Evolutionary conservation across 1,140 invertebrate genomes (phyloP), one percentile per base, ranked within the genome.

Genomic region (Leptinotarsa texana): DNA sequence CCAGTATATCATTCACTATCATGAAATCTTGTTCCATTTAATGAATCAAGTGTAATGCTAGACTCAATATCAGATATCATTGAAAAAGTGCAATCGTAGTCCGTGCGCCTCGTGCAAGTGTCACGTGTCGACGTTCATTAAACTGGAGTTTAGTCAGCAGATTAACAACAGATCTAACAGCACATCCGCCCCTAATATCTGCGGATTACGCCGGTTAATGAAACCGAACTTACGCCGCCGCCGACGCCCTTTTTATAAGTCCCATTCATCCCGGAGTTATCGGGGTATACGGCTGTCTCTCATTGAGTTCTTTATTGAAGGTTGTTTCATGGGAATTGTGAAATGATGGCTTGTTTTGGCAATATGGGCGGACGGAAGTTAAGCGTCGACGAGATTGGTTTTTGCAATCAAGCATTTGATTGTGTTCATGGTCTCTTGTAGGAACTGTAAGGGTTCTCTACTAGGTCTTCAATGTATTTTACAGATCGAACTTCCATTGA

Each of bases 81-180:
- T 77, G 70, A 75, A 75, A 77, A 77, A 48, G 73, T 77, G 70
- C 73, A 77, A 69, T 73, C 73, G 62, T 42, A 61, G 49, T 48
- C 33, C 21, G 13, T 63, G 18, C 27, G 62, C 47, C 75, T 66
- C 67, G 73, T 76, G 75, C 57, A 63, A 70, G 67, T 71, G 77
- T 74, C 79, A 75, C 79, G 77, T 78, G 79, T 24, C 77, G 17
- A 21, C 71, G 79, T 78, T 80, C 79, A 80, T 78, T 80, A 80
- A 80, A 78, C 75, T 71, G 18, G 57, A 77, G 77, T 80, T 78
- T 80, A 78, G 69, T 77, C 69, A 66, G 65, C 63, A 68, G 63
- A 75, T 74, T 72, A 74, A 80, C 79, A 80, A 78, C 73, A 73
- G 75, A 69, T 77, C 75, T 49, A 69, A 75, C 74, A 76, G 69